Conservation (phyloP, 2,113 vertebrate genomes). For the Nyctibius bracteatus region DNA sequence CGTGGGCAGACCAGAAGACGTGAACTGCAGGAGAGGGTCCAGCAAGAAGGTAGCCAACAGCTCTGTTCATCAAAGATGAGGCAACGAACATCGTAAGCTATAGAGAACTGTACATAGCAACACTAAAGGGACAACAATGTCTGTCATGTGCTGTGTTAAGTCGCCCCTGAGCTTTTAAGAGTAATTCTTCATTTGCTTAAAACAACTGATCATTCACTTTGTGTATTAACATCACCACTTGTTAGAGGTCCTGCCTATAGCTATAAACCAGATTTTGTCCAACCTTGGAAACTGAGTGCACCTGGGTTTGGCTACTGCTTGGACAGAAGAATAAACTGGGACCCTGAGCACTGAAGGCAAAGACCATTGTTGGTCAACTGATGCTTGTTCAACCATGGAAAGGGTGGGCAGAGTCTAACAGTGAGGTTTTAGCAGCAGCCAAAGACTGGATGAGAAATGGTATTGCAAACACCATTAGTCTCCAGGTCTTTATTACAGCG, state of each 20-base stretch:
- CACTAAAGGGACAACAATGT: not conserved
- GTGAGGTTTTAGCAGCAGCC: not conserved
- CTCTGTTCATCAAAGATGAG: not conserved
- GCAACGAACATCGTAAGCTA: not conserved
- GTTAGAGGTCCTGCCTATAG: fast-evolving
- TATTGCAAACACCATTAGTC: not conserved
- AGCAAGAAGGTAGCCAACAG: not conserved
- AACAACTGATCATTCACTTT: not conserved
- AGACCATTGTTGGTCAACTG: not conserved
- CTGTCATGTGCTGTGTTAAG: not conserved
- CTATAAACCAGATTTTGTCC: not conserved
- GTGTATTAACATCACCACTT: not conserved
- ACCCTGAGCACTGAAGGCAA: not conserved
- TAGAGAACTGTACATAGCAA: not conserved
- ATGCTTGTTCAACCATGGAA: not conserved
- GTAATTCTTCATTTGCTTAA: not conserved
- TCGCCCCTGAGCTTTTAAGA: not conserved
- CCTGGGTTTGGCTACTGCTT: not conserved
- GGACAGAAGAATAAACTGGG: not conserved
- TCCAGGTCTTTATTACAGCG: not conserved
- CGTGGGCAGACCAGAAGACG: fast-evolving
- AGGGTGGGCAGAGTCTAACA: not conserved
- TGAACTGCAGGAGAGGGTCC: not conserved
- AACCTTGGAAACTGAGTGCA: not conserved
- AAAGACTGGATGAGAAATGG: not conserved